Evolutionary conservation across 2,113 vertebrate genomes (phyloP).

Genomic region (Dolichallabes microphthalmus): DNA sequence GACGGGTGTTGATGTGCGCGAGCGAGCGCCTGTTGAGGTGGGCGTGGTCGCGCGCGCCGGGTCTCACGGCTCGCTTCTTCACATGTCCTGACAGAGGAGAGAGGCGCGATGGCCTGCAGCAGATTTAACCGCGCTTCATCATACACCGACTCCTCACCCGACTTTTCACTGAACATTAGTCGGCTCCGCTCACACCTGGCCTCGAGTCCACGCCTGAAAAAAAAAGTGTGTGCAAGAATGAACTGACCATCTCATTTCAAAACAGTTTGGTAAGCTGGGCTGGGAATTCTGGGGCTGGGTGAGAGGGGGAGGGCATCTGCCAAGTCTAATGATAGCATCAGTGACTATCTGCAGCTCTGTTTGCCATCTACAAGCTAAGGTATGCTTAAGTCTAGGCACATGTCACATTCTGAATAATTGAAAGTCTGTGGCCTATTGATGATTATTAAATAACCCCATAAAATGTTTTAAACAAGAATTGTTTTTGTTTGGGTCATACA

Average conservation of each 20-base stretch:
- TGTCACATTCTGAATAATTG: slow-evolving; percentile 24
- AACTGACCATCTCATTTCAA: slow-evolving; percentile 60
- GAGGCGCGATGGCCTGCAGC: slow-evolving; percentile 76
- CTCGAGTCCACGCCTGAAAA: slow-evolving; percentile 53
- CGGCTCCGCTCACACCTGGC: slow-evolving; percentile 51
- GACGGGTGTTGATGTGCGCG: background rate
- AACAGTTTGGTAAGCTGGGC: slow-evolving; percentile 64
- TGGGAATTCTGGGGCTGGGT: slow-evolving; percentile 50
- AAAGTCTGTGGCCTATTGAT: slow-evolving; percentile 12
- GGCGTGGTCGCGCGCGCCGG: slow-evolving; percentile 69
- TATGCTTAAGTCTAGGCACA: slow-evolving; percentile 56
- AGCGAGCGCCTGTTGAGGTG: slow-evolving; percentile 47
- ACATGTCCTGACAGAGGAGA: slow-evolving; percentile 43
- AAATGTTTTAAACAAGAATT: slow-evolving; percentile 43
- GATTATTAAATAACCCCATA: slow-evolving; percentile 37
- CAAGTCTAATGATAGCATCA: slow-evolving; percentile 62
- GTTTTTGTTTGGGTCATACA: slow-evolving; percentile 17
- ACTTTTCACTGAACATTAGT: slow-evolving; percentile 63
- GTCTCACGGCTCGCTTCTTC: slow-evolving; percentile 65
- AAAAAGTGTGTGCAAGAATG: slow-evolving; percentile 61
- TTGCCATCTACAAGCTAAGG: slow-evolving; percentile 68
- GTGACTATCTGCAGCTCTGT: slow-evolving; percentile 59
- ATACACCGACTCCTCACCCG: slow-evolving; percentile 61
- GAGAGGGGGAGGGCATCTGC: slow-evolving; percentile 56
- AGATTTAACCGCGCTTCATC: slow-evolving; percentile 66